Evolutionary conservation across 2,113 vertebrate genomes (phyloP).

Genomic region (Pseudorectes ferrugineus): DNA sequence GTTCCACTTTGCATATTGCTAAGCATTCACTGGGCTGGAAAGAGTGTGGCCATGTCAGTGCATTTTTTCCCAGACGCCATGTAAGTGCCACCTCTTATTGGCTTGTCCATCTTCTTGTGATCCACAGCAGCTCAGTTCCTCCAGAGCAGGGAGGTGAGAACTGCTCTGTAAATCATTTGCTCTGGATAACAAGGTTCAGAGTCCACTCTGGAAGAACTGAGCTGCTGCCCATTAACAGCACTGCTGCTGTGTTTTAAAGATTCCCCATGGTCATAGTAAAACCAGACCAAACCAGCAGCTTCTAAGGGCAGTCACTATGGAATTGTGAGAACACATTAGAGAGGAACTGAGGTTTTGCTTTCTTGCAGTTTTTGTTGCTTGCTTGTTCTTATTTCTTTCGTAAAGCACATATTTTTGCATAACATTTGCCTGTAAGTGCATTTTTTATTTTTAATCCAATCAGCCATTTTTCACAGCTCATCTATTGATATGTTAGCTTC

Average conservation of each 20-base stretch:
- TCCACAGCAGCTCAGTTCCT: background rate
- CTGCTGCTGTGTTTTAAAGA: background rate
- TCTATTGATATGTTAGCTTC: background rate
- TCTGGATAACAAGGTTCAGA: background rate
- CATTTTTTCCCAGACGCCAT: background rate
- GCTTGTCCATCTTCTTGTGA: background rate
- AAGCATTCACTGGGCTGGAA: background rate
- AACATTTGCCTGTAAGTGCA: background rate
- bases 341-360: background rate
- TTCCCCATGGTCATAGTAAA: background rate
- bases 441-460: background rate
- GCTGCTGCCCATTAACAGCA: background rate
- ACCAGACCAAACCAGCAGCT: background rate
- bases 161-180: background rate
- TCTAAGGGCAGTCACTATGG: background rate
- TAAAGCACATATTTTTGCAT: constrained; percentile 1
- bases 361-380: background rate
- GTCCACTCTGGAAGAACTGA: background rate
- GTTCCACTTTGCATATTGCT: background rate
- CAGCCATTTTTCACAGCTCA: background rate
- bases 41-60: background rate
- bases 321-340: background rate
- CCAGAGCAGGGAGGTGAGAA: background rate
- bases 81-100: background rate
- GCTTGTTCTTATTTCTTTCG: background rate